phyloP scores from a whole-genome alignment of 2,888 invertebrate species.

The Acleris holmiana region DNA sequence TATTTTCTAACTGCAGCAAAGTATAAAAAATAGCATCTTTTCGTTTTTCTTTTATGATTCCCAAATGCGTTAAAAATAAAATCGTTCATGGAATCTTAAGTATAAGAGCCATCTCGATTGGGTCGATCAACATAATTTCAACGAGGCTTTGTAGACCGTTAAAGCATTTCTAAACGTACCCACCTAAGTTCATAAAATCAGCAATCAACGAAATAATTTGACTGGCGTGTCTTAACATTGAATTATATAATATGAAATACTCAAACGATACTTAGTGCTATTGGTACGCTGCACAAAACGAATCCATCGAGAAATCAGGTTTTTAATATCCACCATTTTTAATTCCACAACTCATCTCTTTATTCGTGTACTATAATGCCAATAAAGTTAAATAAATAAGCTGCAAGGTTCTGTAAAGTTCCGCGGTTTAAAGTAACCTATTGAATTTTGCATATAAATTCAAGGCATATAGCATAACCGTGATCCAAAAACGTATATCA shows the following conservation, averaged over 20 bases:
- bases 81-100: slow-evolving; percentile 18
- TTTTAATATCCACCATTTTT: too few species aligned
- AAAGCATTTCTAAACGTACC: slow-evolving; percentile 75
- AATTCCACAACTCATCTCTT: too few species aligned
- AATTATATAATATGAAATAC: slow-evolving; percentile 28
- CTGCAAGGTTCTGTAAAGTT: background rate
- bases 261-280: slow-evolving; percentile 9
- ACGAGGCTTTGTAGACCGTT: slow-evolving; percentile 41
- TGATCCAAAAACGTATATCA: too few species aligned
- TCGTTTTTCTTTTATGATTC: slow-evolving; percentile 1
- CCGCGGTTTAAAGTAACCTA: background rate
- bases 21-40: background rate
- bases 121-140: slow-evolving; percentile 14
- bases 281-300: slow-evolving; percentile 12
- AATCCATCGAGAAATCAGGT: background rate
- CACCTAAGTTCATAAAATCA: slow-evolving; percentile 57
- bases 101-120: slow-evolving; percentile 12
- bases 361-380: background rate
- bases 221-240: slow-evolving; percentile 31
- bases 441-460: too few species aligned
- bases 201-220: slow-evolving; percentile 55
- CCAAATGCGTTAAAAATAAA: background rate
- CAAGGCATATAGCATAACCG: too few species aligned
- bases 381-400: background rate
- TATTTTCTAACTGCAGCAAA: slow-evolving; percentile 12